Base-by-base conservation (phyloP, 2,888 invertebrate genomes). In the Conistra vaccinii region DNA sequence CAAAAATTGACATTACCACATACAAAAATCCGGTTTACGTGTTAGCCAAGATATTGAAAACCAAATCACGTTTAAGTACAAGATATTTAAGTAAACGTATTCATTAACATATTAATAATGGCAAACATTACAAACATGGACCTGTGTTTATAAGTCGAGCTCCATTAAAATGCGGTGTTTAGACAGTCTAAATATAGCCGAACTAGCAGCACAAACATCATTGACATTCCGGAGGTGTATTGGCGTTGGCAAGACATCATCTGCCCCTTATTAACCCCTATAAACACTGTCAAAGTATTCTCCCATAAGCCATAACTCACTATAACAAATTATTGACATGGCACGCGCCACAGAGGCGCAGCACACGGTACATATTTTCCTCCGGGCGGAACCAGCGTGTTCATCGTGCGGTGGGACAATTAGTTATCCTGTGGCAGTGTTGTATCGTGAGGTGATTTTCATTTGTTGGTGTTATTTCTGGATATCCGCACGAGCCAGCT, bases 211-310 rank as follows among this genome's bases (percentile, higher is more conserved):
- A 42, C 69, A 72, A 76, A 77, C 84, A 79, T 76, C 75, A 76
- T 78, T 78, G 78, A 84, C 86, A 87, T 87, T 85, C 87, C 73
- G 72, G 12, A 48, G 58, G 57, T 78, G 53, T 76, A 70, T 72
- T 63, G 63, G 61, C 70, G 68, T 75, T 80, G 87, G 73, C 84
- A 66, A 71, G 53, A 57, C 87, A 82, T 87, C 88, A 87, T 86
- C 86, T 87, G 87, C 86, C 91, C 95, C 95, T 92, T 92, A 92
- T 95, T 95, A 94, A 95, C 95, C 95, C 87, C 92, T 87, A 89
- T 92, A 91, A 93, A 89, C 88, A 90, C 84, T 89, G 92, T 90
- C 91, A 89, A 89, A 88, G 88, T 90, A 89, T 91, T 90, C 89
- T 71, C 81, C 82, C 80, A 86, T 81, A 74, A 71, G 73, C 90